Conservation (phyloP, 2,113 vertebrate genomes). For the Rhynchomys soricoides region DNA sequence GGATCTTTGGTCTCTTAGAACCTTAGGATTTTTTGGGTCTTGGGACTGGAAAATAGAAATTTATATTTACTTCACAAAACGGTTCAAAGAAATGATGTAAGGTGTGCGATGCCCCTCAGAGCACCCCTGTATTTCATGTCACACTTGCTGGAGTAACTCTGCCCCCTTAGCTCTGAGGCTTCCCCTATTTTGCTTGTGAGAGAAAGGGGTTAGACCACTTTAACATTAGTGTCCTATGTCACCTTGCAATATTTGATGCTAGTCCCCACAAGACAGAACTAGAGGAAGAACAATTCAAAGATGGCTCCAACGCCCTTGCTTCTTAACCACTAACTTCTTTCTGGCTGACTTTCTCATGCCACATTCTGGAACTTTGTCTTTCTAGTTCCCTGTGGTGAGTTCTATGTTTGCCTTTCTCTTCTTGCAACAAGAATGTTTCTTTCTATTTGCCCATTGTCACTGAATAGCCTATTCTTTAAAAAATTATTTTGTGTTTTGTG, state of each 20-base stretch:
- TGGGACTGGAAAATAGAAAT: not conserved
- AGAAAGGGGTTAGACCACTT: not conserved
- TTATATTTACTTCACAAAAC: not conserved
- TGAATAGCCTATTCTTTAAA: not conserved
- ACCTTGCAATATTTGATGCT: not conserved
- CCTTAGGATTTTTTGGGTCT: not conserved
- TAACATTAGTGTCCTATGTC: not conserved
- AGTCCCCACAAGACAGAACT: not conserved
- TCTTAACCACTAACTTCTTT: not conserved
- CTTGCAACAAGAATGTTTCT: constrained; percentile 6
- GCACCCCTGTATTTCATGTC: not conserved
- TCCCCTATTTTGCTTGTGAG: not conserved
- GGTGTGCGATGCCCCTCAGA: not conserved
- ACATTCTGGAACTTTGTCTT: not conserved
- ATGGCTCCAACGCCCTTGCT: not conserved
- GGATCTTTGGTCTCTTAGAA: not conserved
- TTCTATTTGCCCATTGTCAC: not conserved
- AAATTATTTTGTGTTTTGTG: not conserved
- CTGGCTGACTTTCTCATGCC: not conserved
- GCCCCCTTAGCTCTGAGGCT: not conserved
- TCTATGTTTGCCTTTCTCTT: not conserved
- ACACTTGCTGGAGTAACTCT: not conserved
- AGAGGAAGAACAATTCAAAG: not conserved
- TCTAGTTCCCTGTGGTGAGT: not conserved
- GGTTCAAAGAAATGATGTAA: not conserved